phyloP scores from a whole-genome alignment of 2,888 invertebrate species.

The Drosophila prostipennis region DNA sequence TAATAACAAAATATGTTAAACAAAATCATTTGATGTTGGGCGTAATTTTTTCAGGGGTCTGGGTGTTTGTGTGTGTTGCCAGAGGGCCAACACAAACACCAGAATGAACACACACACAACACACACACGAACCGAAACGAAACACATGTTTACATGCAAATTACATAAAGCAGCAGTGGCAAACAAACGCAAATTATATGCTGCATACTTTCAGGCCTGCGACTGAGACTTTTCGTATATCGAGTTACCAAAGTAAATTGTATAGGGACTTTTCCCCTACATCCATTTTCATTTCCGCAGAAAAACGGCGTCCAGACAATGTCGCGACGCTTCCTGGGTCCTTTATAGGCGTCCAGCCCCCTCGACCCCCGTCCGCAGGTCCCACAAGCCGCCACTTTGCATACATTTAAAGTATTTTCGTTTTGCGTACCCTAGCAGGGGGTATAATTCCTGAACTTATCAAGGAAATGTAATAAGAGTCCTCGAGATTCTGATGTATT shows the following conservation, averaged over 20 bases:
- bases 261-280: constrained; percentile 57
- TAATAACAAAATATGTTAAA: constrained; percentile 80
- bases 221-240: constrained; percentile 51
- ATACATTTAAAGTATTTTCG: constrained; percentile 60
- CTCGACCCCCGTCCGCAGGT: no score
- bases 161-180: constrained; percentile 69
- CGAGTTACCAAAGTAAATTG: constrained; percentile 65
- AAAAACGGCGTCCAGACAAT: constrained; percentile 73
- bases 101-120: neutral
- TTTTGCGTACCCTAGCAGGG: constrained; percentile 14
- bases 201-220: constrained; percentile 70
- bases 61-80: constrained; percentile 19
- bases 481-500: neutral
- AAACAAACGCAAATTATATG: constrained; percentile 74
- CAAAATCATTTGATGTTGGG: constrained; percentile 78
- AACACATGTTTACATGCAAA: constrained; percentile 81
- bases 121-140: constrained; percentile 32
- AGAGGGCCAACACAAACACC: constrained; percentile 41
- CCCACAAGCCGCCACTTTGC: constrained; percentile 37
- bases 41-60: constrained; percentile 49
- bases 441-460: constrained; percentile 1
- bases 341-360: neutral
- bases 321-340: constrained; percentile 40
- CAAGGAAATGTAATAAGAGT: neutral
- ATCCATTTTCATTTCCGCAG: constrained; percentile 65